Conservation (phyloP, 2,113 vertebrate species). For the Hydrochoerus hydrochaeris region DNA sequence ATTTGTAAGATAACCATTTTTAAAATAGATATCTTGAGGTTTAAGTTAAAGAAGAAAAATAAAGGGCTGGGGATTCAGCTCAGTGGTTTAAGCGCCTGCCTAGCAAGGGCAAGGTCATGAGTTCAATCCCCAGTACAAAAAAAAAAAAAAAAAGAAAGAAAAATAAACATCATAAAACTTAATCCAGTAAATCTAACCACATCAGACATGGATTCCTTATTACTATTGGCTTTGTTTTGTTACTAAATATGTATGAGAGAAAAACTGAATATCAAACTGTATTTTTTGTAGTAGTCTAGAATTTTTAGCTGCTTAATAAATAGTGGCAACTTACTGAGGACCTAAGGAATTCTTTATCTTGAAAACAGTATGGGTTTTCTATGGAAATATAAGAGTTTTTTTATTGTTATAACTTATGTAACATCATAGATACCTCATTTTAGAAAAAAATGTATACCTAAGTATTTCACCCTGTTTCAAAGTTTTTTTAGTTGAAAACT, state of each 20-base stretch:
- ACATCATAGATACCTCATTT: constrained; percentile 4
- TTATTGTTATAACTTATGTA: not conserved
- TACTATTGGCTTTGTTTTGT: not conserved
- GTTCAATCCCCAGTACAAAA: too few relatives aligned
- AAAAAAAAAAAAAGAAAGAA: too few relatives aligned
- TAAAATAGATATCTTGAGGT: constrained; percentile 5
- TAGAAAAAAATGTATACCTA: not conserved
- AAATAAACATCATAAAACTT: not conserved
- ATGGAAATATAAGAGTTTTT: not conserved
- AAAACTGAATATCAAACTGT: not conserved
- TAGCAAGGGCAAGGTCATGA: too few relatives aligned
- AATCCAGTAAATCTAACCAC: not conserved
- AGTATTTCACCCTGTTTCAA: not conserved
- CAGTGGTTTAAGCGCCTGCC: too few relatives aligned
- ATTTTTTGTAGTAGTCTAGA: not conserved
- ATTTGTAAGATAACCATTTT: not conserved
- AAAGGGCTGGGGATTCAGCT: too few relatives aligned
- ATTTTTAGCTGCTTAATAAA: not conserved
- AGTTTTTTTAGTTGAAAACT: not conserved
- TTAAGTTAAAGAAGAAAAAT: not conserved
- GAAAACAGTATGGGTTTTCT: not conserved
- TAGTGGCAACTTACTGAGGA: not conserved
- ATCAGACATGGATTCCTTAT: not conserved
- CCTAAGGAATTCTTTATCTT: not conserved
- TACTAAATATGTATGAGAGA: not conserved